A percentile compares a stretch with the other conserved stretches of the same genome.
Conservation (phyloP, 2,888 invertebrate species). For the Acrobasis suavella region DNA sequence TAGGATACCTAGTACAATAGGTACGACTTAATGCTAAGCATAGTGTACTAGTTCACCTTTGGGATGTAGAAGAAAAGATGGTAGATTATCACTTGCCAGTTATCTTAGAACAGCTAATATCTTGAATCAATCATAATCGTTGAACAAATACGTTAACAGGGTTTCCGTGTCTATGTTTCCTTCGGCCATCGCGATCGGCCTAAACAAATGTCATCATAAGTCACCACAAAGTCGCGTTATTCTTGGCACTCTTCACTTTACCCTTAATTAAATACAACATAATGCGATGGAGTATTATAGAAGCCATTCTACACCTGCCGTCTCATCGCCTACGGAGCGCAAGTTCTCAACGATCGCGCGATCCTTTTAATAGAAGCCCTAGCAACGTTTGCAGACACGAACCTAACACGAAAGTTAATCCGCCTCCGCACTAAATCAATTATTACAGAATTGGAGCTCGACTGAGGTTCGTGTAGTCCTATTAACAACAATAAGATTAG, state of each 20-base stretch:
- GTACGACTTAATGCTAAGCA: too few relatives aligned
- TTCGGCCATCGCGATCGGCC: background rate
- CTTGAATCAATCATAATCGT: background rate
- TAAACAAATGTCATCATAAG: background rate
- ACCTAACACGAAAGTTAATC: constrained; percentile 59
- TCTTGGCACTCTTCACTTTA: constrained; percentile 34
- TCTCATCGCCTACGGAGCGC: constrained; percentile 43
- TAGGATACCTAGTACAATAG: too few relatives aligned
- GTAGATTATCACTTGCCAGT: background rate
- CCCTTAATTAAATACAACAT: constrained; percentile 37
- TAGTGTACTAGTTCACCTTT: too few relatives aligned
- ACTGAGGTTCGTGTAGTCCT: constrained; percentile 52
- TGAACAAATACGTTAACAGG: background rate
- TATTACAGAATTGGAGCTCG: constrained; percentile 54
- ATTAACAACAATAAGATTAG: constrained; percentile 68
- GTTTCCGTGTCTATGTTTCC: background rate
- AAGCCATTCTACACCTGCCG: constrained; percentile 50
- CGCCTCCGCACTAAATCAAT: constrained; percentile 67
- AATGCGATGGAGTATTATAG: constrained; percentile 39
- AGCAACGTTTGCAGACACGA: constrained; percentile 26
- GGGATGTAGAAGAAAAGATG: too few relatives aligned
- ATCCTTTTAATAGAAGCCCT: constrained; percentile 76
- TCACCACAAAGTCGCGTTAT: constrained; percentile 1
- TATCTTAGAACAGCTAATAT: background rate
- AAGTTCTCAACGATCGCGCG: constrained; percentile 59